Evolutionary conservation across 2,888 invertebrate genomes (phyloP).

Genomic region (Agrotis segetum): DNA sequence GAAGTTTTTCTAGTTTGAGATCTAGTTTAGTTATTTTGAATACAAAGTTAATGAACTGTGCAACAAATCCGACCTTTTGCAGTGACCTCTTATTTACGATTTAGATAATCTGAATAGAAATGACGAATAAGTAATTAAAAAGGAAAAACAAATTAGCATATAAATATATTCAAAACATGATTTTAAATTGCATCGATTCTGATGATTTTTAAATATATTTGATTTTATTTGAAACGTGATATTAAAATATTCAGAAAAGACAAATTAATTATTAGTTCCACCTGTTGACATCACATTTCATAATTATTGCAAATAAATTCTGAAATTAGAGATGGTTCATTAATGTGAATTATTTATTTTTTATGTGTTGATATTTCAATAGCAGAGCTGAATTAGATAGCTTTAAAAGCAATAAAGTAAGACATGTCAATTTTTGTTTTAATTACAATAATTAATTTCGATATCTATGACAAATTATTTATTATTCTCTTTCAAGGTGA

Average conservation of each 20-base stretch:
- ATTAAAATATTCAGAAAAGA: constrained; percentile 8
- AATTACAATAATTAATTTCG: constrained; percentile 4
- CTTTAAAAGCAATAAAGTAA: background rate
- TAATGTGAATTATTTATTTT: background rate
- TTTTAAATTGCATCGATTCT: constrained; percentile 31
- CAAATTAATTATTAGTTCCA: constrained; percentile 21
- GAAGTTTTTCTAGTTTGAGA: constrained; percentile 4
- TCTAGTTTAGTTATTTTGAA: constrained; percentile 18
- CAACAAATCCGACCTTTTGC: constrained; percentile 30
- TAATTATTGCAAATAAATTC: constrained; percentile 19
- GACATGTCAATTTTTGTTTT: constrained; percentile 7
- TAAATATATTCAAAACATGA: constrained; percentile 37
- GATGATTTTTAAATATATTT: constrained; percentile 7
- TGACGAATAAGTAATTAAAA: constrained; percentile 23
- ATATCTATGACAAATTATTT: background rate
- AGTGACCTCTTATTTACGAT: constrained; percentile 39
- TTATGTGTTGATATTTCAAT: constrained; percentile 23
- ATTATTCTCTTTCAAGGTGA: background rate
- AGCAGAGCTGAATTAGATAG: background rate
- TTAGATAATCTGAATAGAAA: constrained; percentile 22
- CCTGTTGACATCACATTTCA: constrained; percentile 26
- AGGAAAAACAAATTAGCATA: constrained; percentile 30
- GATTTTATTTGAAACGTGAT: background rate
- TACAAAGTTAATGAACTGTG: constrained; percentile 44
- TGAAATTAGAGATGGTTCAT: constrained; percentile 3